A percentile compares a stretch with the other conserved stretches of the same genome.
Conservation (phyloP, 2,113 vertebrate genomes). For the Puntigrus tetrazona region DNA sequence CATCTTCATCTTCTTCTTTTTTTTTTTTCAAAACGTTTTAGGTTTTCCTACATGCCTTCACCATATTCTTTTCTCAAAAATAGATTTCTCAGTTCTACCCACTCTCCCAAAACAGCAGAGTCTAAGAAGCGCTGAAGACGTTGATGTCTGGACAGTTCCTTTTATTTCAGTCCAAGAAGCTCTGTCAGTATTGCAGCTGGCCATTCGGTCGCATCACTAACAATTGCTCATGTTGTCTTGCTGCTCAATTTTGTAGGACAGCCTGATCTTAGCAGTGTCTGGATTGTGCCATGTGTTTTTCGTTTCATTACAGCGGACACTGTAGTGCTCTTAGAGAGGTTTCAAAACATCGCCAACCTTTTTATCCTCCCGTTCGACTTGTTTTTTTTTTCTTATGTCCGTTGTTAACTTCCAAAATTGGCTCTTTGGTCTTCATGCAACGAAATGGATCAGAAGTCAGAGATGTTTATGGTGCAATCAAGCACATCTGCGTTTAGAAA, state of each 20-base stretch:
- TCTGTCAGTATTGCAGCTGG: background rate
- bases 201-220: background rate
- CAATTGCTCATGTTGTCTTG: background rate
- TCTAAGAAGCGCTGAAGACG: background rate
- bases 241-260: conserved; percentile 3
- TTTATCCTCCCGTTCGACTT: background rate
- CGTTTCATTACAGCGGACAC: background rate
- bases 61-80: background rate
- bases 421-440: background rate
- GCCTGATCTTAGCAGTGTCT: background rate
- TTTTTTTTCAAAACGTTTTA: background rate
- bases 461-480: background rate
- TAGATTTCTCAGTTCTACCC: too few species aligned
- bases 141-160: background rate
- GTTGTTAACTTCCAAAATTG: background rate
- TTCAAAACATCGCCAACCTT: conserved; percentile 1
- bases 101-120: background rate
- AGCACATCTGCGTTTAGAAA: background rate
- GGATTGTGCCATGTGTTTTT: conserved; percentile 10
- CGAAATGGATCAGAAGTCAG: background rate
- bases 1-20: background rate
- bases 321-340: background rate
- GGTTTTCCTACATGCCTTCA: background rate
- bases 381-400: background rate
- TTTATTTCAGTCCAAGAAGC: background rate